Evolutionary conservation across 2,113 vertebrate species (phyloP).

Genomic region (Mirounga angustirostris): DNA sequence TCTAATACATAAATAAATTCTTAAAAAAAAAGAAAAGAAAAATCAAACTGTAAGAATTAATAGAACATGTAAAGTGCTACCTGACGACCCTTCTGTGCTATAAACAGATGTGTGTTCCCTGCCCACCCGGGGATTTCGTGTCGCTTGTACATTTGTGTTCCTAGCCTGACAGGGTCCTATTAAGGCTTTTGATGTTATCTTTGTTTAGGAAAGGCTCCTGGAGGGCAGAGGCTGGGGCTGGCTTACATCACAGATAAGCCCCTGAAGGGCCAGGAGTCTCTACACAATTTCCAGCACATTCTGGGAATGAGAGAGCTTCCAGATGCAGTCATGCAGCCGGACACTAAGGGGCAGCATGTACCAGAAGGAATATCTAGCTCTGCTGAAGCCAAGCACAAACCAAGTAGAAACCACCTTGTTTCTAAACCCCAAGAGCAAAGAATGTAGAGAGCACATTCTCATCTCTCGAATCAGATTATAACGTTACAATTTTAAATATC

Average conservation of each 20-base stretch:
- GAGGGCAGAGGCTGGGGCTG: not conserved
- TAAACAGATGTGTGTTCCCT: not conserved
- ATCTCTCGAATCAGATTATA: not conserved
- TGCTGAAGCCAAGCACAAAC: not conserved
- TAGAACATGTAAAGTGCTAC: not conserved
- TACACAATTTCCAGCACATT: not conserved
- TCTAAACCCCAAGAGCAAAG: not conserved
- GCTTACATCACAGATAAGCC: not conserved
- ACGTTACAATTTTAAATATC: not conserved
- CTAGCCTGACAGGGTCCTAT: not conserved
- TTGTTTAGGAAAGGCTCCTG: not conserved
- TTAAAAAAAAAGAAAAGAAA: not conserved
- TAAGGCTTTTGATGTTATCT: not conserved
- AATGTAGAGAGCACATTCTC: not conserved
- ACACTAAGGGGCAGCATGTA: conserved; percentile 54
- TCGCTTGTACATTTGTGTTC: not conserved
- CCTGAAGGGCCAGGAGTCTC: not conserved
- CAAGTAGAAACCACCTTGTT: not conserved
- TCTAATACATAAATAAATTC: not conserved
- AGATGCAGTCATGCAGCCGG: not conserved
- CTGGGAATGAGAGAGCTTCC: not conserved
- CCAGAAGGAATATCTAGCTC: conserved; percentile 22
- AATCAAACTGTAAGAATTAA: not conserved
- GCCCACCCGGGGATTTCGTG: not conserved
- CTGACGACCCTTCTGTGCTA: not conserved